Conservation (phyloP, 1,140 invertebrate genomes). For the Solenopsis fugax region DNA sequence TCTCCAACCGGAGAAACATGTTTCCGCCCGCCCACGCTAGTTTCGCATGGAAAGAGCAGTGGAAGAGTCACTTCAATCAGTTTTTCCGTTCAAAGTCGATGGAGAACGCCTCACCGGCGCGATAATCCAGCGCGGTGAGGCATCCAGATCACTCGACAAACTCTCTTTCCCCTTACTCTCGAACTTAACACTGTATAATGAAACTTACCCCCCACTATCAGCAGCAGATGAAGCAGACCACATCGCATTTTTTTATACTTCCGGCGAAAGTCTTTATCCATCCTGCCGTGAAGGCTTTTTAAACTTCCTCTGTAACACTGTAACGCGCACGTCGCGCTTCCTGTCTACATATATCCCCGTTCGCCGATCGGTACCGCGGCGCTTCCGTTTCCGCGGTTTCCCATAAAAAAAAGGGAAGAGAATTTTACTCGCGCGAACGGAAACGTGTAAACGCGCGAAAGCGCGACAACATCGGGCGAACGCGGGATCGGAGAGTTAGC, state of each 20-base stretch:
- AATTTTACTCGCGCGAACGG: neutral
- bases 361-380: constrained; percentile 32
- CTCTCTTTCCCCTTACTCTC: neutral
- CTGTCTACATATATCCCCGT: constrained; percentile 4
- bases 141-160: constrained; percentile 19
- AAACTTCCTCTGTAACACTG: constrained; percentile 1
- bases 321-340: constrained; percentile 3
- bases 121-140: neutral
- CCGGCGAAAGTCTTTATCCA: constrained; percentile 79
- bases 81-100: neutral
- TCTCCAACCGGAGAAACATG: neutral
- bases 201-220: constrained; percentile 82
- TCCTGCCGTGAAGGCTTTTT: constrained; percentile 38
- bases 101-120: neutral
- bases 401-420: neutral
- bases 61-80: constrained; percentile 18
- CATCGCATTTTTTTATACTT: constrained; percentile 74
- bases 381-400: constrained; percentile 2
- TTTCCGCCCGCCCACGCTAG: neutral
- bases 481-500: neutral
- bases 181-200: constrained; percentile 21
- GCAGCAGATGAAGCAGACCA: constrained; percentile 78
- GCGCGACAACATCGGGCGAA: constrained; percentile 9
- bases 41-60: neutral
- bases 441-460: constrained; percentile 18